Evolutionary conservation across 2,797 vertebrate species (phyloP), one percentile per base, ranked within the genome.

Genomic region (Pogoniulus pusillus): DNA sequence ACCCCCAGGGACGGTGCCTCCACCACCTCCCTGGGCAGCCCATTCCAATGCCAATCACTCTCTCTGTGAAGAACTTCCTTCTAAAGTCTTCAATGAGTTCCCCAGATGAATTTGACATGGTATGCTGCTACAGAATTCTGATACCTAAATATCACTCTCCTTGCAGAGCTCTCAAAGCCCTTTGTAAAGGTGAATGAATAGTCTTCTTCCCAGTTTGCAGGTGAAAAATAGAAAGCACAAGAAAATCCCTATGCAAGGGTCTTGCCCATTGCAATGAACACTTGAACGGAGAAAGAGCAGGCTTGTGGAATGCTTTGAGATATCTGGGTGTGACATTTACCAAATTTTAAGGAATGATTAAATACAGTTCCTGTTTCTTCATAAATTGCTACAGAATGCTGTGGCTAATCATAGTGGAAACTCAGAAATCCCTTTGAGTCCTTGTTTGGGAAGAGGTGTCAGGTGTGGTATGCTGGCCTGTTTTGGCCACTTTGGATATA

Each of bases 381-480:
- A 32, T 35, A 37, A 69, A 23, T 32, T 43, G 20, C 76, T 69
- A 39, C 14, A 37, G 16, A 34, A 54, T 72, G 47, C 59, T 69
- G 11, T 32, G 23, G 62, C 30, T 79, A 34, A 51, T 81, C 16
- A 55, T 37, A 79, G 30, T 30, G 16, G 55, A 72, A 84, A 73
- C 16, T 73, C 66, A 55, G 66, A 78, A 86, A 73, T 68, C 29
- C 8, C 26, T 0, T 0, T 5, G 23, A 70, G 65, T 78, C 74
- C 70, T 75, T 69, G 59, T 58, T 2, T 7, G 69, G 74, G 63
- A 72, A 10, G 41, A 75, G 3, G 4, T 59, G 34, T 57, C 74
- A 62, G 41, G 53, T 0, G 0, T 64, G 37, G 16, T 14, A 6
- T 43, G 41, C 35, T 49, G 64, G 60, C 62, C 64, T 7, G 0